Evolutionary conservation across 2,888 invertebrate species (phyloP).

Genomic region (Carterocephalus palaemon): DNA sequence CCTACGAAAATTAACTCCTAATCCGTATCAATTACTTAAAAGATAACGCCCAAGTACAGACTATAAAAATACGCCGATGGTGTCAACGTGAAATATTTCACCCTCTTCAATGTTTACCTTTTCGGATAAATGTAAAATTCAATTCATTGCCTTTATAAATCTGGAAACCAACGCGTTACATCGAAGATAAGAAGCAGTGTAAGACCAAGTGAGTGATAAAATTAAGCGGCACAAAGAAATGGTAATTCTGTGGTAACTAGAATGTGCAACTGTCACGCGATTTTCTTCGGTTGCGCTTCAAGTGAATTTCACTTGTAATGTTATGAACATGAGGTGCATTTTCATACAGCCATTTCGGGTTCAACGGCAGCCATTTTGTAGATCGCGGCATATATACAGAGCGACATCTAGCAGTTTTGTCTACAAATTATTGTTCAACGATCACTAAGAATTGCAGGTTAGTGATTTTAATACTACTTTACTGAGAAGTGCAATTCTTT

Average conservation of each 20-base stretch:
- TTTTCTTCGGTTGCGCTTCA: constrained; percentile 6
- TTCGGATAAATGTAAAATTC: constrained; percentile 2
- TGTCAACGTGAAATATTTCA: constrained; percentile 37
- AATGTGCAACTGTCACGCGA: constrained; percentile 41
- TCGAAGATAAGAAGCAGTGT: constrained; percentile 39
- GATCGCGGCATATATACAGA: constrained; percentile 40
- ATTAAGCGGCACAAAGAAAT: constrained; percentile 42
- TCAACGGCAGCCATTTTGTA: constrained; percentile 38
- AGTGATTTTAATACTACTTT: constrained; percentile 16
- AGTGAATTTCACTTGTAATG: constrained; percentile 25
- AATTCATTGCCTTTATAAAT: constrained; percentile 21
- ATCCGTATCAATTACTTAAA: constrained; percentile 58
- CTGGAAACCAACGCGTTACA: constrained; percentile 31
- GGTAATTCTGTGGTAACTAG: constrained; percentile 38
- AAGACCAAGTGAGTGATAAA: constrained; percentile 35
- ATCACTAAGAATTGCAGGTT: constrained; percentile 19
- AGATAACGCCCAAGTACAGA: constrained; percentile 52
- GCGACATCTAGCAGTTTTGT: constrained; percentile 45
- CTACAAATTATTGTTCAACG: constrained; percentile 41
- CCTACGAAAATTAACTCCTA: constrained; percentile 39
- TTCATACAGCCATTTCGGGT: neutral
- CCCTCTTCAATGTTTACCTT: constrained; percentile 33
- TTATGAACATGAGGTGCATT: constrained; percentile 11
- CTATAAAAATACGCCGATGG: constrained; percentile 48
- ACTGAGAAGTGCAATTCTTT: constrained; percentile 5